Conservation (phyloP, 1,140 invertebrate species). For the Brachystomella parvula region DNA sequence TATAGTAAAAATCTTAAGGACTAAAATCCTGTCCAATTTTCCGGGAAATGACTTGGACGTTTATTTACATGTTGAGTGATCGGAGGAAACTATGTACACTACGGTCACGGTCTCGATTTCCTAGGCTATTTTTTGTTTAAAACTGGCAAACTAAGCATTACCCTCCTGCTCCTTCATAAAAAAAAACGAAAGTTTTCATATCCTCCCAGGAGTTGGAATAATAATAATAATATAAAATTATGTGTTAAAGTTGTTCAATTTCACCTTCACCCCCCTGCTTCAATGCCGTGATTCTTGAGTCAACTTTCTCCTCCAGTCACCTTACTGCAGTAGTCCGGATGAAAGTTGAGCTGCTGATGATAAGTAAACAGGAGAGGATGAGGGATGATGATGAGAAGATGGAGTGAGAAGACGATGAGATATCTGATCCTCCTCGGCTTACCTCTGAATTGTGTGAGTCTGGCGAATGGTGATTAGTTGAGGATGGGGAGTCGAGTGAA, state of each 20-base stretch:
- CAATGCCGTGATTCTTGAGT: not conserved
- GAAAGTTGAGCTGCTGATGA: constrained; percentile 1
- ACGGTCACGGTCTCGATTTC: too few relatives aligned
- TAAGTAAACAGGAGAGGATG: not conserved
- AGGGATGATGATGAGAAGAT: not conserved
- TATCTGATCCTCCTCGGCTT: not conserved
- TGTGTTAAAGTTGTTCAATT: not conserved
- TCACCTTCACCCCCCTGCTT: not conserved
- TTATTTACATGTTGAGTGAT: too few relatives aligned
- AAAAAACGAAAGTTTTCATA: too few relatives aligned
- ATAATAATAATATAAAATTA: constrained; percentile 1
- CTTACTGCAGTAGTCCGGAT: too few relatives aligned
- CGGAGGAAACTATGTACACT: too few relatives aligned
- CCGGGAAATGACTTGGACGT: too few relatives aligned
- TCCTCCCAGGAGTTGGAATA: not conserved
- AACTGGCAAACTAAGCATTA: too few relatives aligned
- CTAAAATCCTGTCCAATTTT: too few relatives aligned
- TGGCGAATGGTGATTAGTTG: constrained; percentile 4
- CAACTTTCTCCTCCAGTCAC: not conserved
- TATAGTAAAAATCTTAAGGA: too few relatives aligned
- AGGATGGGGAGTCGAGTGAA: not conserved
- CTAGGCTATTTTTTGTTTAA: too few relatives aligned
- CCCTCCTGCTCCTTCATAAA: too few relatives aligned
- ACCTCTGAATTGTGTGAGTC: constrained; percentile 1
- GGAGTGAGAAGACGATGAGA: not conserved